Base-by-base conservation (phyloP, 2,113 vertebrate species). In the Gymnocephalus cernua region DNA sequence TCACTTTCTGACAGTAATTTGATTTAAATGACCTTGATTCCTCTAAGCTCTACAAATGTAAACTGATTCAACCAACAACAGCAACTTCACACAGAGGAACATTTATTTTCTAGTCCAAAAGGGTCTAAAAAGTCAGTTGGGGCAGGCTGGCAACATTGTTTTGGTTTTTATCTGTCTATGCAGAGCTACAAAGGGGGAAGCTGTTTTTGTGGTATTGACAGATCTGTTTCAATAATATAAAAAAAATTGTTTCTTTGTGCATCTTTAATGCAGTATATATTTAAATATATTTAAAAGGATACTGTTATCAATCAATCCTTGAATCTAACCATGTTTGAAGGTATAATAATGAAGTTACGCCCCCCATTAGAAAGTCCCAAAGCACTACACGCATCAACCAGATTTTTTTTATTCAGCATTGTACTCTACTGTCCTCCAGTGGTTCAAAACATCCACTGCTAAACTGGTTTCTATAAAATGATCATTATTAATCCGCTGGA, bases 341-440 rank as follows among this genome's bases (percentile, higher is more conserved):
- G 14, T 19, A 18, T 53, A 32, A 54, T 18, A 70, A 32, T 66
- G 32, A 54, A 67, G 32, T 57, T 32, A 19, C 27, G 15, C 38
- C n/a, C n/a, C 23, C 16, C 64, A 53, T n/a, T 21, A 53, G 15
- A 35, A 44, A 29, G 51, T 59, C 44, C 21, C 23, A 62, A 62
- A 67, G 59, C 35, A 44, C 25, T 35, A 27, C 59, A 53, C 56
- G 41, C 45, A 62, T 13, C 38, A 76, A 11, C n/a, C n/a, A 23
- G 16, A 10, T 2, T 15, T 41, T 25, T 64, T 70, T 25, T 14
- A 54, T 73, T 76, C 10, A 14, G 25, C 72, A 21, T 77, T 57
- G 63, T 74, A 82, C 62, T 83, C 44, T 85, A 90, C 91, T 93
- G 92, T 84, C 93, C 86, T 51, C 89, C 59, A 57, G 83, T 90